Conservation (phyloP, 2,797 vertebrate genomes). For the Nasua narica region DNA sequence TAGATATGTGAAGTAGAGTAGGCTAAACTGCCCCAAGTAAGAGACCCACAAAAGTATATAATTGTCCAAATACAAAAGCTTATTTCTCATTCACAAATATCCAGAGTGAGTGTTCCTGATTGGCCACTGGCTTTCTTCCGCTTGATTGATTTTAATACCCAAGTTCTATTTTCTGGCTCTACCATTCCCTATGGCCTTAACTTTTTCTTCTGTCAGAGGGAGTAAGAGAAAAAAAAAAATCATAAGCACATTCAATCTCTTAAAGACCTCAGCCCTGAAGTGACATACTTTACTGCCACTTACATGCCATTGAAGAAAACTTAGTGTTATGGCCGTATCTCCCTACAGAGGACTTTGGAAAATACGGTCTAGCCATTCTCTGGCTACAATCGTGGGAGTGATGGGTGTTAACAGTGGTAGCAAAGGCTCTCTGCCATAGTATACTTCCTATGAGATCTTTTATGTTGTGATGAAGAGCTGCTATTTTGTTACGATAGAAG, state of each 20-base stretch:
- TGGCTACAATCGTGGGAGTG: background rate
- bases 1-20: background rate
- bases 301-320: background rate
- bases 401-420: background rate
- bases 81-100: background rate
- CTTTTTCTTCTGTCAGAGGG: background rate
- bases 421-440: background rate
- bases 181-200: background rate
- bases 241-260: background rate
- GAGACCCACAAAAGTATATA: background rate
- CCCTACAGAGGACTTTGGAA: background rate
- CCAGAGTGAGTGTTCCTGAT: background rate
- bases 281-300: background rate
- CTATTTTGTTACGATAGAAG: background rate
- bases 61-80: background rate
- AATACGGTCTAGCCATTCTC: background rate
- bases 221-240: background rate
- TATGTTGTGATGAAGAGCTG: background rate
- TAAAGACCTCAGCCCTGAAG: background rate
- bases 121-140: background rate
- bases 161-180: background rate
- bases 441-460: background rate
- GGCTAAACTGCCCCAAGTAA: background rate
- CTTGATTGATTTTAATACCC: background rate
- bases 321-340: background rate